Percentiles rank a stretch among this genome's conserved stretches.
Conservation (phyloP, 2,888 invertebrate species). For the Dromius quadrimaculatus region DNA sequence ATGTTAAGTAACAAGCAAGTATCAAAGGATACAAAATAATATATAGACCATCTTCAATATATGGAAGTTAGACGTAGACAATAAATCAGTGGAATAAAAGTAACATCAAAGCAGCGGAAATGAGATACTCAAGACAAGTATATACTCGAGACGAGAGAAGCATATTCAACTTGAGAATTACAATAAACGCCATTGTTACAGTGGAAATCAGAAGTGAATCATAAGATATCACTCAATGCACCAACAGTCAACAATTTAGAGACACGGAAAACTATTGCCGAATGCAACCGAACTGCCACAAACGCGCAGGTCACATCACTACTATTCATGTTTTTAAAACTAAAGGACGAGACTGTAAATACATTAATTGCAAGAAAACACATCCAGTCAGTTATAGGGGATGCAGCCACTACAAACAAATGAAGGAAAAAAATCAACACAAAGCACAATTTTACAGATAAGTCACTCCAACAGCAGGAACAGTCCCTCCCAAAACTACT, state of each 20-base stretch:
- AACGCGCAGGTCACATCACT: constrained; percentile 43
- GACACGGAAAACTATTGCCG: constrained; percentile 49
- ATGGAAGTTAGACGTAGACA: too few relatives aligned
- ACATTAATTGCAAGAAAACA: constrained; percentile 41
- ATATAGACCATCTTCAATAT: too few relatives aligned
- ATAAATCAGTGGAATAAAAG: too few relatives aligned
- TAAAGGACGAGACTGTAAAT: constrained; percentile 22
- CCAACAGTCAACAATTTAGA: constrained; percentile 23
- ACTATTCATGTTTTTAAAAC: constrained; percentile 30
- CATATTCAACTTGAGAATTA: constrained; percentile 15
- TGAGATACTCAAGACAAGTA: too few relatives aligned
- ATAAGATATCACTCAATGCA: constrained; percentile 45
- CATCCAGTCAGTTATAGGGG: constrained; percentile 17
- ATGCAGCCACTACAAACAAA: constrained; percentile 7
- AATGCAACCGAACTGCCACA: constrained; percentile 31
- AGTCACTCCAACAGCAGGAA: too few relatives aligned
- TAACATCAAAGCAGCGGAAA: too few relatives aligned
- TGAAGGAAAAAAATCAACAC: too few relatives aligned
- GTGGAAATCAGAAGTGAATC: constrained; percentile 17
- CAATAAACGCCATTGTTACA: not conserved
- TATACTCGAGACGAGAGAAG: too few relatives aligned
- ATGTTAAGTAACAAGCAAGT: too few relatives aligned
- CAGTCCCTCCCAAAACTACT: too few relatives aligned
- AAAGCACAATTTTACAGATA: too few relatives aligned
- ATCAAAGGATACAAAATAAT: too few relatives aligned